A percentile compares a stretch with the other conserved stretches of the same genome.
phyloP scores from a whole-genome alignment of 2,113 vertebrate genomes.

The Lophochroa leadbeateri region DNA sequence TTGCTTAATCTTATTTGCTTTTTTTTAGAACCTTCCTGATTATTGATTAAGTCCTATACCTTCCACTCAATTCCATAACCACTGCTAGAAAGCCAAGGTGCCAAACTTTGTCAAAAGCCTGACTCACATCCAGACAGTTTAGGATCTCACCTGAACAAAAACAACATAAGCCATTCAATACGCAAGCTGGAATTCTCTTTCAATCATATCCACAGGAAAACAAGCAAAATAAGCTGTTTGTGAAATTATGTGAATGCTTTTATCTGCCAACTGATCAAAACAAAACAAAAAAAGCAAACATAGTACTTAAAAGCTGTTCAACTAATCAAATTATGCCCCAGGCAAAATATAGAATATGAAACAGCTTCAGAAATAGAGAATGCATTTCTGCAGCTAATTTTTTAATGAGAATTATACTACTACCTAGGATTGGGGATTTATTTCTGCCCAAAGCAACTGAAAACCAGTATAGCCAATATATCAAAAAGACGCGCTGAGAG shows the following conservation, averaged over 20 bases:
- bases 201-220: neutral
- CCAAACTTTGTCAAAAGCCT: neutral
- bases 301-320: neutral
- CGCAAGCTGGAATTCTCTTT: neutral
- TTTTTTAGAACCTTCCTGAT: slow-evolving; percentile 34
- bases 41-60: slow-evolving; percentile 8
- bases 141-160: neutral
- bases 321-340: neutral
- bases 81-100: slow-evolving; percentile 39
- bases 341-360: neutral
- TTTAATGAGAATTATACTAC: neutral
- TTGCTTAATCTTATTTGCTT: slow-evolving; percentile 47
- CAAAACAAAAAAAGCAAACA: neutral
- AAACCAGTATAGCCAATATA: neutral
- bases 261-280: neutral
- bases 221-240: neutral
- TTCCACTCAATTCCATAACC: neutral
- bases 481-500: neutral
- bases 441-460: neutral
- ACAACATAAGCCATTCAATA: neutral
- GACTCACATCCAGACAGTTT: neutral
- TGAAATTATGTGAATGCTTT: neutral
- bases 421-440: neutral
- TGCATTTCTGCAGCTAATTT: neutral
- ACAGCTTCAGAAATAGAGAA: neutral